A percentile compares a stretch with the other conserved stretches of the same genome.
Conservation (phyloP, 2,113 vertebrate genomes). For the Mesitornis unicolor region DNA sequence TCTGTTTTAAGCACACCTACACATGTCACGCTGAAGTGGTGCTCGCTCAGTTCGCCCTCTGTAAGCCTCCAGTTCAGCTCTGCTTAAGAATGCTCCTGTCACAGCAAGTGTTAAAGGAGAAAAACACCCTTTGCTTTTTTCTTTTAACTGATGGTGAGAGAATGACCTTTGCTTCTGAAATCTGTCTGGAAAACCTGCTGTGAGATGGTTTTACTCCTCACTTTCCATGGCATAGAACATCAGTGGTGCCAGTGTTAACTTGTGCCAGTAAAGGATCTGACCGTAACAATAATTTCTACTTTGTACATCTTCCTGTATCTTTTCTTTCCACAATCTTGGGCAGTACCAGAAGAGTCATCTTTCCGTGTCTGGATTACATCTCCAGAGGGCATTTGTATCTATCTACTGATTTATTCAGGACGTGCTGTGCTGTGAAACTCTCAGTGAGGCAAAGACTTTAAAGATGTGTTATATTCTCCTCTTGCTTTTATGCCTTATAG, state of each 20-base stretch:
- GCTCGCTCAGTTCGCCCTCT: not conserved
- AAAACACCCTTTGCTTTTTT: not conserved
- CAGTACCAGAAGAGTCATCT: not conserved
- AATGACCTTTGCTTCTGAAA: not conserved
- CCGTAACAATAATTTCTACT: not conserved
- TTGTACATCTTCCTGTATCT: not conserved
- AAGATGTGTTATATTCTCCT: not conserved
- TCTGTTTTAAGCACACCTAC: constrained; percentile 27
- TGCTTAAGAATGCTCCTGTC: not conserved
- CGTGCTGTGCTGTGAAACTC: not conserved
- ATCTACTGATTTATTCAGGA: not conserved
- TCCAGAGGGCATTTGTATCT: not conserved
- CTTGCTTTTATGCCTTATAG: not conserved
- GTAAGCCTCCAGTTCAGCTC: not conserved
- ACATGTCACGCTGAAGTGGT: not conserved
- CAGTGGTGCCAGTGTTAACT: not conserved
- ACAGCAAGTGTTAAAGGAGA: not conserved
- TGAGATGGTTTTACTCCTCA: not conserved
- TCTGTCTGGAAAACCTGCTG: not conserved
- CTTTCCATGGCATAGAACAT: not conserved
- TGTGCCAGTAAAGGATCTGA: not conserved
- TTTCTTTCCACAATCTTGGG: not conserved
- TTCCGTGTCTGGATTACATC: not conserved
- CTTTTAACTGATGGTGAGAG: not conserved
- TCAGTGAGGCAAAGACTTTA: not conserved